These are phyloP conservation scores for Drosophila ironensis DNA, from an alignment of 1,140 invertebrate species.

Conservation along the genomic window DNA sequence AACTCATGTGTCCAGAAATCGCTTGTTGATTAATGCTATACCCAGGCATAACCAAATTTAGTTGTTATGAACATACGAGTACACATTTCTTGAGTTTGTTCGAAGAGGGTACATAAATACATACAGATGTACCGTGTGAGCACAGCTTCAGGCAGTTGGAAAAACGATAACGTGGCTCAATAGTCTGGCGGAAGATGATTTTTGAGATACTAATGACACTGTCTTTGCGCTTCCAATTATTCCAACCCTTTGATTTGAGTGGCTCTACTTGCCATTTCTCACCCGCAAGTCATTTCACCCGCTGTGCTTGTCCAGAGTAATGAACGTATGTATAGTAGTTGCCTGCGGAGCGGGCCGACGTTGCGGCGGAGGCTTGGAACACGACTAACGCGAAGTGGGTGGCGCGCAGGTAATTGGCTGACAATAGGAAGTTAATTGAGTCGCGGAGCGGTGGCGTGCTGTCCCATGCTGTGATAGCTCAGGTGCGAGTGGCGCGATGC, in stretches of 20 bases:
- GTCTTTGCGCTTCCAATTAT: too few relatives aligned
- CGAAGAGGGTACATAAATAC: too few relatives aligned
- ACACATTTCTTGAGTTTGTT: too few relatives aligned
- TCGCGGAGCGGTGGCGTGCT: conserved; percentile 10
- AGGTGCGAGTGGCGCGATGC: conserved; percentile 1
- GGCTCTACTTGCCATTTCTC: too few relatives aligned
- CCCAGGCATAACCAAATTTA: too few relatives aligned
- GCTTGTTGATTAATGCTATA: too few relatives aligned
- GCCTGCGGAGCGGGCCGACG: conserved; percentile 24
- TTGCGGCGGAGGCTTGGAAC: conserved; percentile 36
- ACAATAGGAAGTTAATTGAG: conserved; percentile 51
- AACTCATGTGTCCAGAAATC: too few relatives aligned
- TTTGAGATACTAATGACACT: not conserved
- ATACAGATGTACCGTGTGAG: not conserved
- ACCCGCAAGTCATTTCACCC: too few relatives aligned
- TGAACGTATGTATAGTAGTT: too few relatives aligned
- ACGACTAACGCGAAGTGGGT: conserved; percentile 59
- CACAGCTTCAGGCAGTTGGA: conserved; percentile 5
- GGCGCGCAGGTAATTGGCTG: conserved; percentile 31
- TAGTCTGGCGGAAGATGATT: not conserved
- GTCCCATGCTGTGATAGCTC: conserved; percentile 1
- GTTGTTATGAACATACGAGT: too few relatives aligned
- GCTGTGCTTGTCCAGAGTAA: too few relatives aligned
- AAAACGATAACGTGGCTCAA: conserved; percentile 66
- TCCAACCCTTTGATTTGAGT: too few relatives aligned